Base-by-base conservation (phyloP, 2,113 vertebrate species). In the Erythrocercus mccallii region DNA sequence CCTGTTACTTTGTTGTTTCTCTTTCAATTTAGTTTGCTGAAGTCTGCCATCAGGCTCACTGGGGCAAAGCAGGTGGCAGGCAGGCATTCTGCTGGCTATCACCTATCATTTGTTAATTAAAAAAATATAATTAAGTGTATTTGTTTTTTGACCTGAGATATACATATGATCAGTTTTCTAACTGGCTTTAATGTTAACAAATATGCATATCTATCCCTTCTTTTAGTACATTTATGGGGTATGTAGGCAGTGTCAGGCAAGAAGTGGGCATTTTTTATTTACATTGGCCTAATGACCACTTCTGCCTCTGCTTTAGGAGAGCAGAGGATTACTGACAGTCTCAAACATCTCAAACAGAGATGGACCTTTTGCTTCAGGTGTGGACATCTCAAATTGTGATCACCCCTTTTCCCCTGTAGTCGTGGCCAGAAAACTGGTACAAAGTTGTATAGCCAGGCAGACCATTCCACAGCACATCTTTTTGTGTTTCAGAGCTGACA, bases 21-120 rank as follows among this genome's bases (percentile, higher is more conserved):
- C 54, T 89, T 56, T 90, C 62, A 54, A 89, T 69, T 85, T 31
- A 72, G 25, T 66, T 78, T 83, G 35, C 37, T 53, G 28, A 72
- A 71, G 72, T 54, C 24, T 21, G 17, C 53, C 35, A 72, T 33
- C 9, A 58, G 21, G 37, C 18, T 33, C 37, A 61, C 7, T 8
- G 19, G 24, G 40, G 33, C 19, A 84, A 80, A 79, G 23, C n/a
- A 80, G 22, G 12, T 51, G 44, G 47, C 50, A 86, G 28, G 30
- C 38, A 74, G 17, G 30, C 47, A 86, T 48, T n/a, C 58, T 6
- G 4, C 25, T 58, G 31, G n/a, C 50, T 73, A 81, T 48, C 68
- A 70, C 30, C 18, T 50, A 58, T 30, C 40, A 16, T 44, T 77
- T 48, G 74, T 47, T 77, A 74, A 73, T 48, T 38, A 1, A 10